Base-by-base conservation (phyloP, 2,113 vertebrate genomes). In the Rhabdornis inornatus region DNA sequence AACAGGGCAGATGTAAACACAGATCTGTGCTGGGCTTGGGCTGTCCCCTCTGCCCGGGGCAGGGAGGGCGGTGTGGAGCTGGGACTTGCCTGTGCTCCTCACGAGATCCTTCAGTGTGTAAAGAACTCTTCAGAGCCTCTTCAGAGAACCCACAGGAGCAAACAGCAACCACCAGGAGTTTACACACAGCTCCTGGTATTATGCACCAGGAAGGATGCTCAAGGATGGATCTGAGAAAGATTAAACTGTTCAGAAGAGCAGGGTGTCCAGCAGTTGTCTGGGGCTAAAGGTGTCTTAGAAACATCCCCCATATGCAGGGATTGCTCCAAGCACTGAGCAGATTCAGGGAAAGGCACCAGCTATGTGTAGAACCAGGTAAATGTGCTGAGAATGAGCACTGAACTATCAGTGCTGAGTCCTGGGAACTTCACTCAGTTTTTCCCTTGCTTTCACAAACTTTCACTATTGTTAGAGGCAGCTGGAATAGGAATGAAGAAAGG, bases 281-380 rank as follows among this genome's bases (percentile, higher is more conserved):
- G 35, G 11, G 40, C 69, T 89, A 33, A 63, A 75, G 27, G 30
- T 21, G 17, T 31, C 52, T 44, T 0, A 49, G 61, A 35, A 82
- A 60, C 0, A 0, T 12, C 42, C 47, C 23, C 7, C 0, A 3
- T 1, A 11, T 0, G 1, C 21, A 80, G 42, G 2, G 42, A 47
- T 31, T 63, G 39, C 69, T 82, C 35, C 60, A n/a, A 44, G 27
- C 19, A 64, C 47, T 1, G 31, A 22, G 66, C 1, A 15, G 40
- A 6, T 65, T 14, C 15, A 45, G 50, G 28, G 39, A 35, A 83
- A 59, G 42, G 83, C 60, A 47, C 7, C 33, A 39, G 71, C 24
- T 47, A 17, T 2, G 3, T 0, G 17, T 4, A 50, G 75, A 64
- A 49, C 7, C 75, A 80, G 71, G 57, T n/a, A 30, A 68, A n/a